Percentiles rank a stretch among this genome's conserved stretches.
These are phyloP conservation scores for Drosophila cracens DNA, from an alignment of 2,888 invertebrate genomes.

Conservation along the genomic window DNA sequence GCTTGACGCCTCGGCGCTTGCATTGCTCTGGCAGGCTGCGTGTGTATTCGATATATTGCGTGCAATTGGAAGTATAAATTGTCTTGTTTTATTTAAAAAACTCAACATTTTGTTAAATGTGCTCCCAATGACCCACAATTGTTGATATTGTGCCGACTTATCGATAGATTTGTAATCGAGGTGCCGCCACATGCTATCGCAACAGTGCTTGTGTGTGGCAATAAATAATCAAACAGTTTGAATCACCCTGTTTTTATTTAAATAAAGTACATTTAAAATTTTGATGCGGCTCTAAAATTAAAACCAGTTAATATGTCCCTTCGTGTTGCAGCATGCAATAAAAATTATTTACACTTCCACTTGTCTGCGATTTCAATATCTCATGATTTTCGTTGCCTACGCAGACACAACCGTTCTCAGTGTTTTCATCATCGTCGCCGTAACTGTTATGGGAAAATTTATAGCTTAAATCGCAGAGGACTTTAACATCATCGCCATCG, in stretches of 20 bases:
- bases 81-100: conserved; percentile 75
- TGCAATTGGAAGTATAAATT: conserved; percentile 56
- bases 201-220: not conserved
- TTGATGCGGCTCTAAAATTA: not conserved
- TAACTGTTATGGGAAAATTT: conserved; percentile 33
- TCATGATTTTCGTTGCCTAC: not conserved
- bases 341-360: conserved; percentile 31
- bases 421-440: not conserved
- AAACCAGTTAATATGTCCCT: not conserved
- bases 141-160: conserved; percentile 25
- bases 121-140: conserved; percentile 18
- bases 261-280: conserved; percentile 11
- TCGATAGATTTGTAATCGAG: conserved; percentile 21
- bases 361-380: not conserved
- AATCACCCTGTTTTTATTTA: conserved; percentile 19
- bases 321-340: conserved; percentile 18
- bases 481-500: conserved; percentile 40
- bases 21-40: conserved; percentile 31
- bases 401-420: not conserved
- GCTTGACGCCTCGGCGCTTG: conserved; percentile 9
- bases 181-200: conserved; percentile 13
- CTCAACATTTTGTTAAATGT: conserved; percentile 70
- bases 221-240: not conserved
- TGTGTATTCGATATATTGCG: conserved; percentile 55
- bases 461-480: conserved; percentile 60